A percentile compares a stretch with the other conserved stretches of the same genome.
phyloP scores from a whole-genome alignment of 1,140 invertebrate species.

The Cydia splendana region DNA sequence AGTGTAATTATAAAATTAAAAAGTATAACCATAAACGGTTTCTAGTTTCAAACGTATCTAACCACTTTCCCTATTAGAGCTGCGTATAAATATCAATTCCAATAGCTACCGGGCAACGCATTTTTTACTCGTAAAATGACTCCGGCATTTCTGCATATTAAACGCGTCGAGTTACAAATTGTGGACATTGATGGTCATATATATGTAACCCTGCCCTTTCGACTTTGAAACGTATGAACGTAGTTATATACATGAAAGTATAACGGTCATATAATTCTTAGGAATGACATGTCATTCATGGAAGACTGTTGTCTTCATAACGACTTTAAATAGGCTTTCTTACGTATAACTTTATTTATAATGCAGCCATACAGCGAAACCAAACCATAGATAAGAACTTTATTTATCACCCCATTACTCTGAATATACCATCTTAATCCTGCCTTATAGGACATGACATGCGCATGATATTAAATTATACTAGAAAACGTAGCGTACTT shows the following conservation, averaged over 20 bases:
- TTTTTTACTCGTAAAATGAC: slow-evolving; percentile 8
- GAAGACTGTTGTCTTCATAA: too few relatives aligned
- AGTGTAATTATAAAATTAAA: too few relatives aligned
- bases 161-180: neutral
- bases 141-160: slow-evolving; percentile 18
- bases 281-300: too few relatives aligned
- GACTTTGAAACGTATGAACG: too few relatives aligned
- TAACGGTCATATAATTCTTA: too few relatives aligned
- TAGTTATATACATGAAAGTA: too few relatives aligned
- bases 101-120: neutral
- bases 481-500: neutral
- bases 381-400: slow-evolving; percentile 16
- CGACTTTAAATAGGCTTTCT: too few relatives aligned
- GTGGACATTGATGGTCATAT: neutral
- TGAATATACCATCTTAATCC: slow-evolving; percentile 21
- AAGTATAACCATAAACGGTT: neutral
- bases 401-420: slow-evolving; percentile 20
- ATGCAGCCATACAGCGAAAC: neutral
- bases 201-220: neutral
- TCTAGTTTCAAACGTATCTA: neutral
- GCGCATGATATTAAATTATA: slow-evolving; percentile 14
- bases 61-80: slow-evolving; percentile 6
- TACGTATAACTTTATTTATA: too few relatives aligned
- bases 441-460: neutral
- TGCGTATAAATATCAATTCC: slow-evolving; percentile 18